Evolutionary conservation across 30 jellyfish, hydroid and myxozoan genomes (phyloP), one percentile per base, ranked within the genome.

Genomic region (Turritopsis dohrnii): DNA sequence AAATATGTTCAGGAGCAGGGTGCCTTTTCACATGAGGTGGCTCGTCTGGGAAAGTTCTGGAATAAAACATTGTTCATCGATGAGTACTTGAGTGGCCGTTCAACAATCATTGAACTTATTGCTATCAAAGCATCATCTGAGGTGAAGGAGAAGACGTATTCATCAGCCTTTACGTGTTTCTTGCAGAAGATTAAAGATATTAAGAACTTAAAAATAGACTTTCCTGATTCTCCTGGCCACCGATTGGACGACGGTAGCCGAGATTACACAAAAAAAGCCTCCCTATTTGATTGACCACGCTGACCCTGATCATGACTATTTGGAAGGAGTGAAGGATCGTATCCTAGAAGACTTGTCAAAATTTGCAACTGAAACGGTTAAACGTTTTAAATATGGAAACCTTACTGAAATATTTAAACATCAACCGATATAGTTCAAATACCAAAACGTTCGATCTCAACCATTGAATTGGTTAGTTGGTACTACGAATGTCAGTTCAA

Each of bases 41-140:
- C 65, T 74, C 83, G 83, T 21, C 41, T 74, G 65, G 53, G 65
- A 27, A 74, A 74, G 8, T 74, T 23, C 65, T 74, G 83, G 83
- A 74, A 74, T 0, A 74, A 74, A 22, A 74, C 83, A 27, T 24
- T 74, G 54, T 26, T 74, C 65, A n/a, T 74, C 7, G 83, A 4
- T 3, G 16, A 0, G 8, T 74, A 74, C 41, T 0, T 74, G 16
- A n/a, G 27, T 74, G 83, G 83, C 4, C 4, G 83, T 24, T 74
- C 83, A 22, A 23, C 83, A 13, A 74, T 74, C 83, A 74, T 74
- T 9, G 83, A 74, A 29, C 41, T 74, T 20, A 23, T 74, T 1
- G 83, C 83, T 23, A 24, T 74, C 23, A 52, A 26, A 9, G 83
- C 83, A 7, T 72, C 65, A 23, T 7, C 13, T 26, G 65, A 74